Evolutionary conservation across 2,888 invertebrate genomes (phyloP).

Genomic region (Campopleginae sp.): DNA sequence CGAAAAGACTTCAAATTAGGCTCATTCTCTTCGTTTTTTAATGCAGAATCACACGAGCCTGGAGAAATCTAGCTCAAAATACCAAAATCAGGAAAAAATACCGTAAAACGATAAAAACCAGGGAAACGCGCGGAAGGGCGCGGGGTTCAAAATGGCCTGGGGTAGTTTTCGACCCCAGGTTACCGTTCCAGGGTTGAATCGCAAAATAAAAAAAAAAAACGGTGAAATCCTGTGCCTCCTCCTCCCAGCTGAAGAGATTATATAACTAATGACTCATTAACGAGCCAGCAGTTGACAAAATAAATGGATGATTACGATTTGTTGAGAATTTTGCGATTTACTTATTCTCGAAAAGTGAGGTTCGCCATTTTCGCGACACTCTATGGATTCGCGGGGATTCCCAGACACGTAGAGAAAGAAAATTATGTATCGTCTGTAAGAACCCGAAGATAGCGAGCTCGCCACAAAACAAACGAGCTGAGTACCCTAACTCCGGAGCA

Average conservation of each 20-base stretch:
- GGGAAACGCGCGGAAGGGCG: too few species aligned
- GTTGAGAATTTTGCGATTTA: not conserved
- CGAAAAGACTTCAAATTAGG: too few species aligned
- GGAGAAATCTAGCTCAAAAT: too few species aligned
- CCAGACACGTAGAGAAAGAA: slow-evolving; percentile 19
- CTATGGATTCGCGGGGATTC: not conserved
- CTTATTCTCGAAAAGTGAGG: not conserved
- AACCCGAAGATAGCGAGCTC: slow-evolving; percentile 30
- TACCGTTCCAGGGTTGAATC: too few species aligned
- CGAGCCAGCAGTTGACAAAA: not conserved
- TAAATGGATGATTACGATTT: not conserved
- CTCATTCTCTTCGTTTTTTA: too few species aligned
- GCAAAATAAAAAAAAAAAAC: not conserved
- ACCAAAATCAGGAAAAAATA: too few species aligned
- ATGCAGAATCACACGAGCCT: too few species aligned
- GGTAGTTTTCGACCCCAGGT: too few species aligned
- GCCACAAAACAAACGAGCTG: not conserved
- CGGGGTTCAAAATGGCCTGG: too few species aligned
- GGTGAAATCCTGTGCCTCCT: not conserved
- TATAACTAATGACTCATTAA: not conserved
- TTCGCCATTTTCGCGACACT: not conserved
- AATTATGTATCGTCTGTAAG: slow-evolving; percentile 50
- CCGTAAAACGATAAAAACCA: too few species aligned
- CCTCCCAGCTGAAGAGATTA: not conserved
- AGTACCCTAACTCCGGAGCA: slow-evolving; percentile 10